Base-by-base conservation (phyloP, 2,113 vertebrate genomes). In the Corapipo altera region DNA sequence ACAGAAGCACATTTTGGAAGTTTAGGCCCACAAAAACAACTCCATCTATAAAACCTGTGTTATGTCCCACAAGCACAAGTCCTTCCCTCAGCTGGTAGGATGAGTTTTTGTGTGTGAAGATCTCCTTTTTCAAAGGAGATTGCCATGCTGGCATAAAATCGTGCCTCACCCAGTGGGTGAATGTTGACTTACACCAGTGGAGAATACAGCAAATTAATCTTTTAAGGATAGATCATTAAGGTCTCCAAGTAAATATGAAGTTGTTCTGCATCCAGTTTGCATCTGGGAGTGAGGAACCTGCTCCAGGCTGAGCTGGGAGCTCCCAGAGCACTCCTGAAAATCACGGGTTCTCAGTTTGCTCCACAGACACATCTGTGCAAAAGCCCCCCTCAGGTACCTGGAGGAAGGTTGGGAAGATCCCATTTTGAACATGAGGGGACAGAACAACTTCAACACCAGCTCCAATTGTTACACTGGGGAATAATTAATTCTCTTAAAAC, bases 391-490 rank as follows among this genome's bases (percentile, higher is more conserved):
- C 7, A 11, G 1, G 46, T 32, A 62, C 43, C 46, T 48, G 43
- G 30, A 32, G 64, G 39, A 57, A 65, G 33, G 24, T 28, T 57
- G 51, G 35, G 57, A 55, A 81, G n/a, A 39, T 61, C 48, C 14
- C 15, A 15, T 57, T 61, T 71, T 19, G 30, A 10, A 35, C n/a
- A 8, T 16, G 37, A 92, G 48, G 61, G 39, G 21, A 48, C 4
- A 67, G 55, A 84, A 78, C 33, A 64, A 33, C 51, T 64, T 62
- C 55, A 59, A 8, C 13, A 6, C 18, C 71, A 49, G 51, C 46
- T 59, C 35, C 39, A 43, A 0, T 37, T 5, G 0, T 37, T 59
- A 58, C 1, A 3, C 2, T 6, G 5, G 54, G 49, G 37, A 58
- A 78, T 73, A 82, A 78, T 58, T 41, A 64, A 61, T 4, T 76